phyloP scores from a whole-genome alignment of 2,113 vertebrate genomes.

The Polyodon spathula region DNA sequence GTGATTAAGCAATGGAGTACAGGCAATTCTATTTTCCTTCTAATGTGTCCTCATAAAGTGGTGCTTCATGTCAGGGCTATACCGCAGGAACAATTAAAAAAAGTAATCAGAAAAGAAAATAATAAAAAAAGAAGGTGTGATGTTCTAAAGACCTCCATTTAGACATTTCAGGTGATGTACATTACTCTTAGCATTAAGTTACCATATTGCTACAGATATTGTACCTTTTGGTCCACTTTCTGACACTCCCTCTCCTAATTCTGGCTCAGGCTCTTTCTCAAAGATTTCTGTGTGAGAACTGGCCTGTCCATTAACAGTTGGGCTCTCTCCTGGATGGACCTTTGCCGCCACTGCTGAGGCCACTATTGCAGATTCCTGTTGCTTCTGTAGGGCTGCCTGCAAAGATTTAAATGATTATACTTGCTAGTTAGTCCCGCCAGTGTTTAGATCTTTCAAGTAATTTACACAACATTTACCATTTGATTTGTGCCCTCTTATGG shows the following conservation, averaged over 20 bases:
- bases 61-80: too few relatives aligned
- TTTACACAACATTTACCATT: too few relatives aligned
- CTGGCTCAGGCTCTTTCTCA: conserved; percentile 72
- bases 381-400: conserved; percentile 90
- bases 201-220: too few relatives aligned
- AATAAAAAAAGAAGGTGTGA: neutral
- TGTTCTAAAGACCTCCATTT: neutral
- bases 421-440: neutral
- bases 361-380: conserved; percentile 62
- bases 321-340: conserved; percentile 54
- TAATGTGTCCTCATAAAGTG: too few relatives aligned
- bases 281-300: conserved; percentile 64
- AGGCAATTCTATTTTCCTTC: too few relatives aligned
- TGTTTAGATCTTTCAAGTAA: neutral
- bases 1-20: too few relatives aligned
- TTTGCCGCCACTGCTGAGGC: conserved; percentile 54
- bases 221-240: conserved; percentile 88
- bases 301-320: conserved; percentile 78
- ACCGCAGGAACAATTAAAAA: too few relatives aligned
- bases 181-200: too few relatives aligned
- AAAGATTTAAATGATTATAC: neutral
- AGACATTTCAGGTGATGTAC: too few relatives aligned
- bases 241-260: conserved; percentile 74
- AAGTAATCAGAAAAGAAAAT: neutral
- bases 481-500: too few relatives aligned